Evolutionary conservation across 2,113 vertebrate species (phyloP), one percentile per base, ranked within the genome.

Genomic region (Rhinopomastus cyanomelas): DNA sequence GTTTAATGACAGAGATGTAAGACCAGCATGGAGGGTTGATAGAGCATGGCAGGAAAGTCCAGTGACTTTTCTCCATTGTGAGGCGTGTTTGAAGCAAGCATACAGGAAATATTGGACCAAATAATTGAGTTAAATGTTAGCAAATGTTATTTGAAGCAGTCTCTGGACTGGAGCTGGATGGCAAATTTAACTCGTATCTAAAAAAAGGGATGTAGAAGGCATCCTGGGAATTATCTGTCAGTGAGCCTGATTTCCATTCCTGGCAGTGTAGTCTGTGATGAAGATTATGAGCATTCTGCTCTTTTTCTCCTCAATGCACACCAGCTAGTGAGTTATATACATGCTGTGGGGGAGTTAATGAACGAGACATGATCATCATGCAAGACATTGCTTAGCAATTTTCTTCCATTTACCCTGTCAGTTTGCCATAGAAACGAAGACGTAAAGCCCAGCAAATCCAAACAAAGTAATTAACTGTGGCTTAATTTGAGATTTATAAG

Each of bases 401-500:
- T 94, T 44, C 57, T 93, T 87, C 83, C 60, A 85, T 32, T 90
- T 89, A 55, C 46, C 26, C 82, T 74, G 59, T 81, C 36, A 86
- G 52, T 90, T 94, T 79, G 21, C 46, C 76, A 77, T 74, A 85
- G 89, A 96, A 85, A 95, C 32, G 6, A 81, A 91, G 36, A 90
- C 85, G 88, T 81, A 89, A 92, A 93, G 66, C 21, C 34, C 30
- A 42, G 32, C 9, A 88, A 94, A 95, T 66, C n/a, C 74, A 81
- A 62, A 57, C 20, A 62, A 85, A 89, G 91, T 88, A 93, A 81
- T 68, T 48, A 90, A 67, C 18, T 55, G 36, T 20, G 71, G 23
- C 32, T 87, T 90, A 87, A 81, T 87, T 90, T 88, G 16, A 14
- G 9, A 92, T 94, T 89, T 32, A 85, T 85, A 89, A 68, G 7